phyloP scores from a whole-genome alignment of 2,888 invertebrate species.

The Lumbricus terrestris region DNA sequence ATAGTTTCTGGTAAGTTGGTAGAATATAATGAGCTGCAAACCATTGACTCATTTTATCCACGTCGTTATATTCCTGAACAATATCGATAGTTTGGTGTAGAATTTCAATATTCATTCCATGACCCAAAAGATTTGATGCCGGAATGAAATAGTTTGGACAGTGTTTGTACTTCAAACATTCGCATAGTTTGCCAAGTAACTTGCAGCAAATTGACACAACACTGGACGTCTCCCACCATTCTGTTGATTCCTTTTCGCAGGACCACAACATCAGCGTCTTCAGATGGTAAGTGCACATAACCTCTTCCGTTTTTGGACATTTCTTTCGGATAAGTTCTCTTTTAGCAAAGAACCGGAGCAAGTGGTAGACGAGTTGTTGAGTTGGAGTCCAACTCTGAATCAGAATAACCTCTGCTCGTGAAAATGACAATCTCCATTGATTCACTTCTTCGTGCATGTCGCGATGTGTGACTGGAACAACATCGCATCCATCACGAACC shows the following conservation, averaged over 20 bases:
- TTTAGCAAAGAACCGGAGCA: no score
- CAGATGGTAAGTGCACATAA: not conserved
- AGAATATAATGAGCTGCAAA: no score
- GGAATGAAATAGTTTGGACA: not conserved
- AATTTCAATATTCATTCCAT: not conserved
- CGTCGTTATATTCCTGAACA: no score
- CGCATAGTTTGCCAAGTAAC: not conserved
- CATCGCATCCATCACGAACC: not conserved
- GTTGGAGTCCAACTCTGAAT: no score
- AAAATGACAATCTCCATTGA: not conserved
- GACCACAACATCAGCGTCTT: not conserved
- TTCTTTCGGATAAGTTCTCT: no score
- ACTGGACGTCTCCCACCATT: not conserved
- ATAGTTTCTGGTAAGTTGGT: no score
- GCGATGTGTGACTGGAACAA: not conserved
- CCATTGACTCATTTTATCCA: no score
- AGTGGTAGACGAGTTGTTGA: no score
- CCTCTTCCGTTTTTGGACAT: no score
- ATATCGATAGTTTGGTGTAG: no score
- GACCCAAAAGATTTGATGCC: not conserved
- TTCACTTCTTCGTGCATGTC: not conserved
- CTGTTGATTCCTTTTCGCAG: not conserved
- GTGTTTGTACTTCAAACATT: not conserved
- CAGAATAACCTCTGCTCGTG: no score
- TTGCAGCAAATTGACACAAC: not conserved